Evolutionary conservation across 23 tunicate species (phyloP).

Genomic region (Trididemnum clinides): DNA sequence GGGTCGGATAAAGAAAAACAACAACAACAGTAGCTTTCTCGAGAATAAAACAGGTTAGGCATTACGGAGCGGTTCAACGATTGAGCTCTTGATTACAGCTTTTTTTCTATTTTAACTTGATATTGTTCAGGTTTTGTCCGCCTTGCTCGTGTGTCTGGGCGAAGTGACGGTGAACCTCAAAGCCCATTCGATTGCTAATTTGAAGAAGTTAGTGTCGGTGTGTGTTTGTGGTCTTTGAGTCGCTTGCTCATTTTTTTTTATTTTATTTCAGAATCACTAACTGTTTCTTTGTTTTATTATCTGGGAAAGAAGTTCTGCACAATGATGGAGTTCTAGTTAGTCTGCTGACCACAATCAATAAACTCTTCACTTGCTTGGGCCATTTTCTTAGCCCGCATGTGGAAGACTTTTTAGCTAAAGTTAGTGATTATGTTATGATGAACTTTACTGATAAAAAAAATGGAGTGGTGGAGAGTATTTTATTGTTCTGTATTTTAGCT

Average conservation of each 20-base stretch:
- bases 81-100: too few relatives aligned
- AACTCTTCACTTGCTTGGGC: conserved; percentile 39
- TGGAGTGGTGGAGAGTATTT: too few relatives aligned
- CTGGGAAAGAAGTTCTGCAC: not conserved
- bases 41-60: too few relatives aligned
- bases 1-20: too few relatives aligned
- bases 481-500: too few relatives aligned
- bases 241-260: not conserved
- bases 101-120: too few relatives aligned
- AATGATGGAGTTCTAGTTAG: not conserved
- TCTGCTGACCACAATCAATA: conserved; percentile 38
- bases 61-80: too few relatives aligned
- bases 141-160: conserved; percentile 40
- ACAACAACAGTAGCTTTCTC: too few relatives aligned
- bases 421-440: not conserved
- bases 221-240: too few relatives aligned
- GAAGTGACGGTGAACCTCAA: conserved; percentile 43
- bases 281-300: conserved; percentile 28
- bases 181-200: conserved; percentile 65
- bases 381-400: conserved; percentile 72
- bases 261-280: conserved; percentile 26
- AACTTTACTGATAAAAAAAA: not conserved
- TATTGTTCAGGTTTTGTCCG: conserved; percentile 38
- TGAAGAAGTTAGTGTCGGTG: too few relatives aligned
- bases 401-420: conserved; percentile 45